Conservation (phyloP, 2,888 invertebrate species). For the Leucophenga montana region DNA sequence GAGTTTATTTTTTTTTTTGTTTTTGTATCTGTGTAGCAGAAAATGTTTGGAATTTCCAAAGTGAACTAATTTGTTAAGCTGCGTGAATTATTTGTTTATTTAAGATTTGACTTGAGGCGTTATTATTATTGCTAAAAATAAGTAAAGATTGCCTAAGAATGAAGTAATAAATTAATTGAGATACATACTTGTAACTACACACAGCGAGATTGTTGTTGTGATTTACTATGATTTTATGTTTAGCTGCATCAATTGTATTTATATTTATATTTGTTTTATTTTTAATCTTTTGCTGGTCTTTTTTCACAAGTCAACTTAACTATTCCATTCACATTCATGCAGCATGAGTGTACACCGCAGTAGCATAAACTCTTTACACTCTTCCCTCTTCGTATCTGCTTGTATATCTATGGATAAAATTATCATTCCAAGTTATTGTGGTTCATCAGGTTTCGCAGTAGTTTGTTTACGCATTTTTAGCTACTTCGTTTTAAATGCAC, state of each 20-base stretch:
- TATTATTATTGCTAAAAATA: too few relatives aligned
- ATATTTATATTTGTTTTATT: too few relatives aligned
- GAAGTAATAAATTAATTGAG: too few relatives aligned
- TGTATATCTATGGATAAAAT: too few relatives aligned
- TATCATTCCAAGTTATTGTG: not conserved
- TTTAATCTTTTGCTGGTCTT: too few relatives aligned
- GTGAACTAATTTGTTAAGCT: slow-evolving; percentile 66
- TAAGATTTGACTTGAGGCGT: too few relatives aligned
- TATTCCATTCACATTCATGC: slow-evolving; percentile 24
- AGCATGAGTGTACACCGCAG: slow-evolving; percentile 12
- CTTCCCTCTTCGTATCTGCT: not conserved
- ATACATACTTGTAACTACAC: too few relatives aligned
- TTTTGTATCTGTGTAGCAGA: slow-evolving; percentile 8
- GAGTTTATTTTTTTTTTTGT: not conserved
- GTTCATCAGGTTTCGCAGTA: slow-evolving; percentile 13
- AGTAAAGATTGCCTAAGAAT: too few relatives aligned
- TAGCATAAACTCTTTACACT: not conserved
- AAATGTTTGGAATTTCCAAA: slow-evolving; percentile 63
- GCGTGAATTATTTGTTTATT: slow-evolving; percentile 50
- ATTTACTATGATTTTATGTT: too few relatives aligned
- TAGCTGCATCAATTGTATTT: too few relatives aligned
- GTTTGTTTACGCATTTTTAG: slow-evolving; percentile 19
- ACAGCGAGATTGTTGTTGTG: too few relatives aligned
- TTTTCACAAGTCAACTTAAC: slow-evolving; percentile 1
- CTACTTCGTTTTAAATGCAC: not conserved